Evolutionary conservation across 2,888 invertebrate species (phyloP).

Genomic region (Lycophotia porphyrea): DNA sequence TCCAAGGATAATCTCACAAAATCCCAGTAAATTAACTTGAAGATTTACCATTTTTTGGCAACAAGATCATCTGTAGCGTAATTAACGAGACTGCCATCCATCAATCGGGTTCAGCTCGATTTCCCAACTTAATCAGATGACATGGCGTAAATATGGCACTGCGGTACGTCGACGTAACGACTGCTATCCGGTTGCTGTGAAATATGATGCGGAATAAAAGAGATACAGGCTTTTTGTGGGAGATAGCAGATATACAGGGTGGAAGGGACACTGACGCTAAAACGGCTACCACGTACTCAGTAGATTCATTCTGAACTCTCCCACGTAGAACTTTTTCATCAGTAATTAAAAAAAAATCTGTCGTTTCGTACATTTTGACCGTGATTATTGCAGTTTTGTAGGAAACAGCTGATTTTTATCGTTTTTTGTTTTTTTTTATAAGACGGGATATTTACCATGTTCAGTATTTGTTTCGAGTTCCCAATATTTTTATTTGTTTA

Average conservation of each 20-base stretch:
- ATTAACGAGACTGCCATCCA: slow-evolving; percentile 78
- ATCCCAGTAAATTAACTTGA: slow-evolving; percentile 16
- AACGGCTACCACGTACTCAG: no score
- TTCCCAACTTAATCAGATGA: slow-evolving; percentile 83
- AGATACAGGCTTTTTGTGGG: slow-evolving; percentile 35
- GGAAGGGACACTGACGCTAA: no score
- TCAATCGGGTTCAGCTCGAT: slow-evolving; percentile 81
- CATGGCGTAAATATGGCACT: slow-evolving; percentile 68
- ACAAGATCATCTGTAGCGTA: slow-evolving; percentile 65
- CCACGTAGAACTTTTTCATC: no score
- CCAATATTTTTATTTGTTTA: no score
- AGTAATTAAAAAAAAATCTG: no score
- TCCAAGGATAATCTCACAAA: neutral
- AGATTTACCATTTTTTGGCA: slow-evolving; percentile 44
- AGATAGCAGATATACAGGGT: slow-evolving; percentile 1
- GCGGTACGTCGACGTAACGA: slow-evolving; percentile 45
- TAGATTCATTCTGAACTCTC: no score
- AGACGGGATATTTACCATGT: no score
- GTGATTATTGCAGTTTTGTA: no score
- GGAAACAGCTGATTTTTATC: no score
- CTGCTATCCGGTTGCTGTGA: slow-evolving; percentile 56
- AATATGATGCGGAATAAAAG: slow-evolving; percentile 61
- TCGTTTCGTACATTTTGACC: no score
- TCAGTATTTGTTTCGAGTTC: no score
- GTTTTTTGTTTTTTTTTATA: no score